phyloP scores from a whole-genome alignment of 1,140 invertebrate genomes.

The Hyposmocoma kahamanoa region DNA sequence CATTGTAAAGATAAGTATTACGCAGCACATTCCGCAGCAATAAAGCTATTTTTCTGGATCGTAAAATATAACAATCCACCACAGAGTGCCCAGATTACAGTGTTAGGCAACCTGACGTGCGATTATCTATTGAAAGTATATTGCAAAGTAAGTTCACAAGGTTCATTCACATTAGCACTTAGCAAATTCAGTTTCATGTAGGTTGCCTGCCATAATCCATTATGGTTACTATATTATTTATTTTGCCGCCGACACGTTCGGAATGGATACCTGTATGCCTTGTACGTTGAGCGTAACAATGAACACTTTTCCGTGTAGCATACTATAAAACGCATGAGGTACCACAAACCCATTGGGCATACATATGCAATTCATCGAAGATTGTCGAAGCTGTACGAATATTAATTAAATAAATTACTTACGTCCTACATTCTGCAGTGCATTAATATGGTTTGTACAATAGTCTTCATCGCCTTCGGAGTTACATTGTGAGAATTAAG shows the following conservation, averaged over 20 bases:
- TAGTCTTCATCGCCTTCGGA: constrained; percentile 27
- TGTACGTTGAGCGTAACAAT: constrained; percentile 31
- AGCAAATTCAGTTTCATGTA: background rate
- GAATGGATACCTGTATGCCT: background rate
- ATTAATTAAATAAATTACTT: constrained; percentile 37
- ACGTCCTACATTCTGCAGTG: background rate
- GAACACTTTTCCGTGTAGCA: constrained; percentile 35
- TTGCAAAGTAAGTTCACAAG: background rate
- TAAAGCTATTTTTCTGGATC: no score
- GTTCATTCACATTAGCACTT: constrained; percentile 1
- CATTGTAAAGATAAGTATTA: no score
- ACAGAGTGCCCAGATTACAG: no score
- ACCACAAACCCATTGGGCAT: constrained; percentile 52
- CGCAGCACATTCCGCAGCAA: no score
- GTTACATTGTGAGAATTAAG: no score
- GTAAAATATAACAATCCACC: no score
- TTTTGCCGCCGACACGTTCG: background rate
- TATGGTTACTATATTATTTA: constrained; percentile 3
- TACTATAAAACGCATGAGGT: constrained; percentile 53
- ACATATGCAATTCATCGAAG: constrained; percentile 58
- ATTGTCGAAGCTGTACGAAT: constrained; percentile 52
- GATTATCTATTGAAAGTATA: no score
- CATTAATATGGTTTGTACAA: constrained; percentile 36
- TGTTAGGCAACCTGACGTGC: no score
- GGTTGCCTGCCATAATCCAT: background rate